Evolutionary conservation across 2,113 vertebrate genomes (phyloP), one percentile per base, ranked within the genome.

Genomic region (Trematomus loennbergii): DNA sequence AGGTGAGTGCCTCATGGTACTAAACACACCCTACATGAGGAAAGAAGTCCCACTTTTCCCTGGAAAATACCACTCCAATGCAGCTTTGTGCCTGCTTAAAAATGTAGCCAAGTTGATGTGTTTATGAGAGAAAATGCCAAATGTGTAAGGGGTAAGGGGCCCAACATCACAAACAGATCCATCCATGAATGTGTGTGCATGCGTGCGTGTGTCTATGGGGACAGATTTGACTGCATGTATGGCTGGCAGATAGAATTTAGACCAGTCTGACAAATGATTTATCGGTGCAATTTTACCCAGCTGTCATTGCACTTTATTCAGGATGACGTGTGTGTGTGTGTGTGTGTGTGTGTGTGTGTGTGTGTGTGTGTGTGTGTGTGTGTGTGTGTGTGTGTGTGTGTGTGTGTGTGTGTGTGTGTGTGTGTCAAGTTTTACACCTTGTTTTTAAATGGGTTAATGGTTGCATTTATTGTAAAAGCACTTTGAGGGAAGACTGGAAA

Each of bases 191-290:
- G 63, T 74, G 63, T 25, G 68, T 68, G 58, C 70, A 40, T 55
- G 46, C 58, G n/a, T n/a, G n/a, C n/a, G 66, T 61, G 86, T 29
- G 71, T 50, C 58, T 76, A 66, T 72, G 60, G 76, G 73, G 83
- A 85, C 81, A 85, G 58, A 90, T 91, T 66, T 90, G 86, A 89
- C 78, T 82, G 86, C 81, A 87, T 88, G 79, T 92, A 86, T 58
- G 86, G 88, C 73, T 92, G 89, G 85, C 88, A 91, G 93, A 93
- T 90, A 92, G 87, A 93, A 93, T 92, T 92, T 93, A 91, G 89
- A 91, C 82, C 64, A 20, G 83, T 78, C 87, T 93, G 93, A 92
- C 90, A 94, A 84, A 93, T 95, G 94, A 95, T 94, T 94, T 94
- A 95, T 94, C 90, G 92, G 79, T 79, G 90, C 90, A 95, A 95